phyloP scores from a whole-genome alignment of 2,888 invertebrate genomes.

The Mythimna vitellina region DNA sequence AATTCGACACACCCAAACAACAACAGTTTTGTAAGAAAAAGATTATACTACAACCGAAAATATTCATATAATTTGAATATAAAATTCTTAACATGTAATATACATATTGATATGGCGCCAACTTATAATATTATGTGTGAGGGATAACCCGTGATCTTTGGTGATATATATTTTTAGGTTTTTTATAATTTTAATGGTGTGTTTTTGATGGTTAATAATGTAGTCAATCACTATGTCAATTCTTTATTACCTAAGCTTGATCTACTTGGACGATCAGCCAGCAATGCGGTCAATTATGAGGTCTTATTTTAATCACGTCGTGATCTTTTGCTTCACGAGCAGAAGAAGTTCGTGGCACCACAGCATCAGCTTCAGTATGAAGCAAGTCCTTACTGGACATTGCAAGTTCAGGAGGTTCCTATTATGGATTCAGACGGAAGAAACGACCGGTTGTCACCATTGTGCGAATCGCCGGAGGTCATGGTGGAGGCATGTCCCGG shows the following conservation, averaged over 20 bases:
- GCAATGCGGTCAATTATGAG: neutral
- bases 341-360: too few species aligned
- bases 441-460: too few species aligned
- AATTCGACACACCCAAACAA: slow-evolving; percentile 51
- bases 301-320: too few species aligned
- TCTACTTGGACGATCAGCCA: neutral
- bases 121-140: slow-evolving; percentile 19
- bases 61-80: slow-evolving; percentile 51
- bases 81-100: slow-evolving; percentile 44
- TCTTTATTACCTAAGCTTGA: neutral
- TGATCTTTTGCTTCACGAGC: neutral
- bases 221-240: neutral
- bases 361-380: too few species aligned
- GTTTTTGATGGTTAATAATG: neutral
- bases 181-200: slow-evolving; percentile 13
- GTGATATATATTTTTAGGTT: slow-evolving; percentile 14
- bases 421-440: too few species aligned
- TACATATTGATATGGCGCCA: slow-evolving; percentile 50
- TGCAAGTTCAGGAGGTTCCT: too few species aligned
- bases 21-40: slow-evolving; percentile 53
- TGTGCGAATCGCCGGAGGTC: too few species aligned
- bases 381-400: too few species aligned
- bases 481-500: too few species aligned
- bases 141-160: slow-evolving; percentile 33
- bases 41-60: slow-evolving; percentile 39